Conservation (phyloP, 2,888 invertebrate genomes). For the Euphydryas editha region DNA sequence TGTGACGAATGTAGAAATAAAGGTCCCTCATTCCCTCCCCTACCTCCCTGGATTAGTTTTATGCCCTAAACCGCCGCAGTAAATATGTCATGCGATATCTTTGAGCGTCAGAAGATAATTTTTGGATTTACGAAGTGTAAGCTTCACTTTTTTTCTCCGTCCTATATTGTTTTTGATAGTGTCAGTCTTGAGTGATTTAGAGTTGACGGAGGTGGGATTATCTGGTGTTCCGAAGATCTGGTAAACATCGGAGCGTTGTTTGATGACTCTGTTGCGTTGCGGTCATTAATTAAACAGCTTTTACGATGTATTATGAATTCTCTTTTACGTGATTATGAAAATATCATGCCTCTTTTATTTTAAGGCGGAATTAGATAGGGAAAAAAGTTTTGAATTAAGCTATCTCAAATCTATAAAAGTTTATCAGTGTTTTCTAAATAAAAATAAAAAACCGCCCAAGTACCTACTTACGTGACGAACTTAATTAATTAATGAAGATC, state of each 20-base stretch:
- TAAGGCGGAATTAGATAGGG: too few species aligned
- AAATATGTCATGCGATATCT: constrained; percentile 82
- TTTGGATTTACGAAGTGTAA: constrained; percentile 74
- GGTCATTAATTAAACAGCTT: constrained; percentile 9
- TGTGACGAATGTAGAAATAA: constrained; percentile 85
- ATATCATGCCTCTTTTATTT: too few species aligned
- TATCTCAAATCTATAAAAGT: too few species aligned
- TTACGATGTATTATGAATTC: background rate
- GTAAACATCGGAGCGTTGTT: constrained; percentile 31
- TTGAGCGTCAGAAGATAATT: constrained; percentile 76
- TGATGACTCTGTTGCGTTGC: background rate
- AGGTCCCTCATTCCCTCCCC: constrained; percentile 67
- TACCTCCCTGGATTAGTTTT: constrained; percentile 64
- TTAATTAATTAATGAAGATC: too few species aligned
- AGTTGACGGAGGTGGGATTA: constrained; percentile 38
- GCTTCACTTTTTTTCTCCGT: constrained; percentile 49
- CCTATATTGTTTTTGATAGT: constrained; percentile 53
- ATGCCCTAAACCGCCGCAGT: constrained; percentile 76
- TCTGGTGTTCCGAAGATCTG: constrained; percentile 28
- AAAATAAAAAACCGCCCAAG: too few species aligned
- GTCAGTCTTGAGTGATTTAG: constrained; percentile 50
- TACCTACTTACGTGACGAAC: too few species aligned
- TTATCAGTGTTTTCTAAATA: too few species aligned
- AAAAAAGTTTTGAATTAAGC: too few species aligned
- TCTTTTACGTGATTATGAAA: too few species aligned